Percentiles rank a stretch among this genome's conserved stretches.
Conservation (phyloP, 2,797 vertebrate genomes). For the Sitta carolinensis region DNA sequence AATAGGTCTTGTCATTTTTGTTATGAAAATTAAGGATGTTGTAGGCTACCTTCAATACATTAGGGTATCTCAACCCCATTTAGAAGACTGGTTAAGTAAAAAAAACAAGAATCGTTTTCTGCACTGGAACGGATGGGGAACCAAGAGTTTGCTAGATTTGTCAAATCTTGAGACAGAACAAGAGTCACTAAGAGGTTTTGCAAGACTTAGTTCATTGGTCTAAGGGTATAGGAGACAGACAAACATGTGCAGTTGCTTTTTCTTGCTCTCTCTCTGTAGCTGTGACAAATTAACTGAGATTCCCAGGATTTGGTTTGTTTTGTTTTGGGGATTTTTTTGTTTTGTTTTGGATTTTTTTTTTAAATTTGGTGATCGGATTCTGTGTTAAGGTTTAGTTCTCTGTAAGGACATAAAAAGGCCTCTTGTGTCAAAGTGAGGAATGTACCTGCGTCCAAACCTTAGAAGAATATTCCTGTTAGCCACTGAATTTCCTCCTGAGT, state of each 20-base stretch:
- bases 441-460: not conserved
- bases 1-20: not conserved
- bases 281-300: not conserved
- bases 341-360: not conserved
- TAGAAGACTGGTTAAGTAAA: not conserved
- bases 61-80: not conserved
- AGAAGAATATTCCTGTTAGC: not conserved
- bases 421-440: not conserved
- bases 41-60: not conserved
- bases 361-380: not conserved
- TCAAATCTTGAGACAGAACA: not conserved
- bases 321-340: not conserved
- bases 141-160: not conserved
- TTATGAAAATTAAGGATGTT: not conserved
- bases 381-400: not conserved
- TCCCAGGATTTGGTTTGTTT: not conserved
- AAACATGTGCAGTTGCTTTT: not conserved
- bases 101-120: not conserved
- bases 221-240: not conserved
- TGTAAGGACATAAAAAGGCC: not conserved
- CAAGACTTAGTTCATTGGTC: not conserved
- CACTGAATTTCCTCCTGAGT: not conserved
- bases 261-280: not conserved
- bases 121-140: not conserved
- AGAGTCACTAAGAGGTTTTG: not conserved